phyloP scores from a whole-genome alignment of 2,888 invertebrate genomes.

The Syrista parreyssii region DNA sequence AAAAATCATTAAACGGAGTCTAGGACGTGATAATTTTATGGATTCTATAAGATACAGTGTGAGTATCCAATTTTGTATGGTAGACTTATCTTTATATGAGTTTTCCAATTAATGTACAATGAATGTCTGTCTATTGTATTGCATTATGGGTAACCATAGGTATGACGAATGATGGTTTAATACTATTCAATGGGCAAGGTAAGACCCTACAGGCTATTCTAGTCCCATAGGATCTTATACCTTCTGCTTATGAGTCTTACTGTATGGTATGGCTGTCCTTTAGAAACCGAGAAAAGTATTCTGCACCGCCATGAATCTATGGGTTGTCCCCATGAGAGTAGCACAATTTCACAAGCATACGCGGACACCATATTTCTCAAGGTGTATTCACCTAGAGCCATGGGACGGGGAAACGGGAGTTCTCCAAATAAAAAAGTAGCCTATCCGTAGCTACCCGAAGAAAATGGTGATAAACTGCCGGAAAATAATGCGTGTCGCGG shows the following conservation, averaged over 20 bases:
- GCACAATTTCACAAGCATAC: neutral
- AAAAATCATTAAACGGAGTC: neutral
- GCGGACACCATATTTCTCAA: neutral
- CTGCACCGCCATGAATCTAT: neutral
- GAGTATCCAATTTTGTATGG: neutral
- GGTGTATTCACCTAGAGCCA: neutral
- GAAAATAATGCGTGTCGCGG: conserved; percentile 47
- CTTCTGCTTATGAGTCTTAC: neutral
- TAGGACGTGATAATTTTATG: neutral
- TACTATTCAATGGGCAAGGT: neutral
- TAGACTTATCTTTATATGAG: neutral
- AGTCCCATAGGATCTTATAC: neutral
- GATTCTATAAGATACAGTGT: neutral
- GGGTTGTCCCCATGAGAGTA: neutral
- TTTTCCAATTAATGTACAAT: neutral
- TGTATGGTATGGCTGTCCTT: neutral
- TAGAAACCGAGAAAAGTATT: neutral
- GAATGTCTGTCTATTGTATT: neutral
- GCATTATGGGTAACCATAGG: neutral
- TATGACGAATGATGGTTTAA: neutral
- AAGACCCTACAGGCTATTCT: neutral
- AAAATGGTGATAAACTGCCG: conserved; percentile 52
- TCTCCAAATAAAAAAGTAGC: conserved; percentile 11
- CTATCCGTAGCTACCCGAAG: conserved; percentile 23
- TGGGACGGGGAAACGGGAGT: neutral